phyloP scores from a whole-genome alignment of 1,140 invertebrate genomes.

The Drosophila bocki region DNA sequence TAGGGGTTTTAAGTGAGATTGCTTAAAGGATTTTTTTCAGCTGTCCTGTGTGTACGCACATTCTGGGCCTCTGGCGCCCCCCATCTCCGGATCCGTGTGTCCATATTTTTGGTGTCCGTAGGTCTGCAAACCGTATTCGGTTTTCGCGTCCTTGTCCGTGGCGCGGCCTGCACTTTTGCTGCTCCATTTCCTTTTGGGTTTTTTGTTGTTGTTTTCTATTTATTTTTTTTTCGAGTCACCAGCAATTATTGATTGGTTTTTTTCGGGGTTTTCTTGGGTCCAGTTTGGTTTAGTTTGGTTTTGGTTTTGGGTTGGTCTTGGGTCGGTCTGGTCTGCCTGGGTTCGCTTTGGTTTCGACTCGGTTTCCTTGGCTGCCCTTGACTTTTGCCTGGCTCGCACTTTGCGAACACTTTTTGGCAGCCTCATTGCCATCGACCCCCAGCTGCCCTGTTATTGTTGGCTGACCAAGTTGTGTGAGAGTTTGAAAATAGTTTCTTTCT shows the following conservation, averaged over 20 bases:
- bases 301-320: not conserved
- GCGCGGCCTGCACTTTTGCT: constrained; percentile 46
- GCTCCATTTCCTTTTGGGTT: constrained; percentile 40
- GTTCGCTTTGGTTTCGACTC: constrained; percentile 23
- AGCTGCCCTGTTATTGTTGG: constrained; percentile 43
- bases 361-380: constrained; percentile 64
- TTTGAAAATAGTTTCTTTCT: constrained; percentile 72
- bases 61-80: constrained; percentile 8
- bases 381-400: constrained; percentile 77
- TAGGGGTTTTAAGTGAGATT: not conserved
- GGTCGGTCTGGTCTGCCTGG: constrained; percentile 11
- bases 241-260: constrained; percentile 71
- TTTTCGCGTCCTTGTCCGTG: constrained; percentile 26
- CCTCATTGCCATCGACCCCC: constrained; percentile 66
- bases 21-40: not conserved
- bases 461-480: constrained; percentile 59
- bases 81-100: not conserved
- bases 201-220: constrained; percentile 13
- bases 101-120: constrained; percentile 16
- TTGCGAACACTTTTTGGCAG: constrained; percentile 78
- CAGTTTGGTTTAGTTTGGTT: constrained; percentile 48
- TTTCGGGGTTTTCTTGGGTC: constrained; percentile 25
- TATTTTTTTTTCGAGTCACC: constrained; percentile 38
- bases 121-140: constrained; percentile 9
- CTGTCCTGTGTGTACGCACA: constrained; percentile 31